Conservation (phyloP, 2,888 invertebrate genomes). For the Meliscaeva auricollis region DNA sequence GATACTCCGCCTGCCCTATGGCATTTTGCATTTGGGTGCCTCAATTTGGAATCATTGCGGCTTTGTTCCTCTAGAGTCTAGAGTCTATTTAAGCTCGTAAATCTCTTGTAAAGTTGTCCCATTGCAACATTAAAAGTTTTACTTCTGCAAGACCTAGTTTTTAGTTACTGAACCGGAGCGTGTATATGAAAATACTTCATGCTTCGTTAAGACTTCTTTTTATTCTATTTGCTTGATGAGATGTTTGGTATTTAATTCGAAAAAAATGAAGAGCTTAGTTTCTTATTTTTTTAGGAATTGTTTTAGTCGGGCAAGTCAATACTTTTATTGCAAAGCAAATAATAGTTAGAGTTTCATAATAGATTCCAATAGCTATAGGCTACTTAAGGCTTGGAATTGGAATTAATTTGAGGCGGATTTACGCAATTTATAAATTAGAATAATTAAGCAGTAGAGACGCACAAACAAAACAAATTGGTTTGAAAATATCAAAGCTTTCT, state of each 20-base stretch:
- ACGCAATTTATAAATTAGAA: no score
- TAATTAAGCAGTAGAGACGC: no score
- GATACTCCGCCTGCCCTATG: constrained; percentile 63
- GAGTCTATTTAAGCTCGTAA: background rate
- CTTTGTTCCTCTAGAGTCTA: constrained; percentile 42
- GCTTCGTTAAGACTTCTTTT: constrained; percentile 51
- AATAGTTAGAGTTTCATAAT: no score
- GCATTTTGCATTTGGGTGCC: constrained; percentile 66
- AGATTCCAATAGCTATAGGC: no score
- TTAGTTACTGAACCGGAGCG: constrained; percentile 39
- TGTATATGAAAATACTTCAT: constrained; percentile 50
- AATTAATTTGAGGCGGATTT: no score
- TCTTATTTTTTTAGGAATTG: no score
- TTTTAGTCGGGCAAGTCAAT: no score
- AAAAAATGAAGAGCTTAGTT: background rate
- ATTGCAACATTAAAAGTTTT: constrained; percentile 44
- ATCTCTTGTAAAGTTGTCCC: constrained; percentile 21
- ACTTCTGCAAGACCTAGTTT: constrained; percentile 43
- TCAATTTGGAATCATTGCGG: constrained; percentile 12
- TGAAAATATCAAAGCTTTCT: no score
- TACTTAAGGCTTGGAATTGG: no score
- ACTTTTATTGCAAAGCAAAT: no score
- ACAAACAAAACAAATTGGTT: no score
- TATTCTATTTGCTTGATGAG: background rate
- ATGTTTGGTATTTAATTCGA: background rate